These are phyloP conservation scores for Drosophila borborema DNA, from an alignment of 2,888 invertebrate genomes.

Conservation along the genomic window DNA sequence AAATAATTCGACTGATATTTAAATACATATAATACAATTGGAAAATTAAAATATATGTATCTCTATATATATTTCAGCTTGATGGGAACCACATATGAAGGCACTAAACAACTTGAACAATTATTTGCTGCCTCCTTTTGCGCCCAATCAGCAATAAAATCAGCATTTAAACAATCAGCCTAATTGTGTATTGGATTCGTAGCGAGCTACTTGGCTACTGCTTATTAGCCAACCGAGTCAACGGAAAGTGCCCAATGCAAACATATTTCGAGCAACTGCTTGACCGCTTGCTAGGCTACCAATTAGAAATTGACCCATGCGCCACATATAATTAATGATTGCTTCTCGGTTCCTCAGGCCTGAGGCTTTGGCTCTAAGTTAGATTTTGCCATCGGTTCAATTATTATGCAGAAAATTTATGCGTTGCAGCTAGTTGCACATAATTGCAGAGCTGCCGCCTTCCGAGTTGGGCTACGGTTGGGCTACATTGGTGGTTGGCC, in stretches of 20 bases:
- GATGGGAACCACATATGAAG: background rate
- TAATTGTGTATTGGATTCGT: conserved; percentile 36
- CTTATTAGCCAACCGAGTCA: conserved; percentile 24
- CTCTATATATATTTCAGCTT: background rate
- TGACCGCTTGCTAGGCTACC: conserved; percentile 18
- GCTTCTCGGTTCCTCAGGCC: conserved; percentile 28
- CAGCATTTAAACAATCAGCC: conserved; percentile 31
- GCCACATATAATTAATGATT: conserved; percentile 70
- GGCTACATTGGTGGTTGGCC: background rate
- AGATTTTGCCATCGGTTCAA: conserved; percentile 2
- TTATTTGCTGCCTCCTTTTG: background rate
- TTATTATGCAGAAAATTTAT: conserved; percentile 61
- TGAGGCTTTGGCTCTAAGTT: conserved; percentile 26
- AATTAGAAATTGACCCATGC: conserved; percentile 43
- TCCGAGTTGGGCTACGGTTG: conserved; percentile 14
- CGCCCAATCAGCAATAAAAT: conserved; percentile 10
- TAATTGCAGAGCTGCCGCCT: conserved; percentile 33
- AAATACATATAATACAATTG: background rate
- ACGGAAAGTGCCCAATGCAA: conserved; percentile 35
- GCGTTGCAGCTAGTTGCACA: conserved; percentile 64
- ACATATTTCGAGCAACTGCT: conserved; percentile 30
- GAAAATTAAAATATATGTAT: background rate
- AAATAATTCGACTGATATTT: too few species aligned
- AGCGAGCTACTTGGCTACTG: conserved; percentile 7
- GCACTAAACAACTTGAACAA: background rate